These are phyloP conservation scores for Diabrotica balteata DNA, from an alignment of 2,888 invertebrate species.

Conservation along the genomic window DNA sequence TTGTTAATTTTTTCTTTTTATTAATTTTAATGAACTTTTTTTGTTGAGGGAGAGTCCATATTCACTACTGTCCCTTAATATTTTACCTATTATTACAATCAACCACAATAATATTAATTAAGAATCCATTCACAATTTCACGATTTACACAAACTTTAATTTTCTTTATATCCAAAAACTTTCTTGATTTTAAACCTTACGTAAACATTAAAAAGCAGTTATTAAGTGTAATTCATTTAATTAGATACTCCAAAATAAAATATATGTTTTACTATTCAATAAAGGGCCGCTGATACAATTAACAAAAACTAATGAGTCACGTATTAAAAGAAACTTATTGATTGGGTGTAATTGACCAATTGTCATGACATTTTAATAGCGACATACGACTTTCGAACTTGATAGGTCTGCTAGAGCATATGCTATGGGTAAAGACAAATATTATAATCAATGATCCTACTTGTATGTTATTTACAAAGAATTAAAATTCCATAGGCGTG, in stretches of 20 bases:
- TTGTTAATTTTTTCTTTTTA: too few relatives aligned
- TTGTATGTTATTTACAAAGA: background rate
- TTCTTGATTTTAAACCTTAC: too few relatives aligned
- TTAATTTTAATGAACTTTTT: too few relatives aligned
- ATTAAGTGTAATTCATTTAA: too few relatives aligned
- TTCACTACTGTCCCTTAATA: too few relatives aligned
- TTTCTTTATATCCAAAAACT: too few relatives aligned
- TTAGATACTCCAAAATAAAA: constrained; percentile 8
- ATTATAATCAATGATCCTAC: constrained; percentile 39
- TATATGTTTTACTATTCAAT: constrained; percentile 13
- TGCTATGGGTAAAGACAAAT: constrained; percentile 41
- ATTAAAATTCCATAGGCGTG: background rate
- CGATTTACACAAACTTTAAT: too few relatives aligned
- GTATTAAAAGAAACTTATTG: constrained; percentile 36
- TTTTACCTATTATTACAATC: too few relatives aligned
- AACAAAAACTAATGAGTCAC: constrained; percentile 35
- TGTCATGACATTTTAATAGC: constrained; percentile 44
- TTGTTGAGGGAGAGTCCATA: too few relatives aligned
- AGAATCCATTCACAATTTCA: too few relatives aligned
- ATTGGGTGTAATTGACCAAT: constrained; percentile 45
- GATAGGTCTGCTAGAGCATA: constrained; percentile 36
- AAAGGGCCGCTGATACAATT: constrained; percentile 21
- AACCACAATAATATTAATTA: too few relatives aligned
- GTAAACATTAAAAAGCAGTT: too few relatives aligned
- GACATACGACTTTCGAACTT: constrained; percentile 41